phyloP scores from a whole-genome alignment of 1,140 invertebrate species.

The Hylaeus volcanicus region DNA sequence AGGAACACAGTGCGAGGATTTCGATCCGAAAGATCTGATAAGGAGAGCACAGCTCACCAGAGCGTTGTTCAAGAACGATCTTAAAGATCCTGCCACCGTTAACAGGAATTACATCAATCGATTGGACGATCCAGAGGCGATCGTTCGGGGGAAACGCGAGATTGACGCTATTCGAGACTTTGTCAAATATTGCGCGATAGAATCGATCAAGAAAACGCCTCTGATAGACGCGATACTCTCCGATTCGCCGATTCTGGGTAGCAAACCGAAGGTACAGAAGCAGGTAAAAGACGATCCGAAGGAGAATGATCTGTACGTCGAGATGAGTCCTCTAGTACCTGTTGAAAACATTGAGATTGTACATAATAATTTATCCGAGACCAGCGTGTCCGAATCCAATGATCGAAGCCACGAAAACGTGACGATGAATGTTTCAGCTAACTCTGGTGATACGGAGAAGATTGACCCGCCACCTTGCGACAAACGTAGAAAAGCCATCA shows the following conservation, averaged over 20 bases:
- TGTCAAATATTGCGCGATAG: conserved; percentile 61
- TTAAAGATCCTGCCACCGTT: conserved; percentile 49
- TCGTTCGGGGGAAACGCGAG: conserved; percentile 68
- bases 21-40: conserved; percentile 75
- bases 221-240: conserved; percentile 74
- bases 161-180: conserved; percentile 69
- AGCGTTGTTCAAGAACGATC: conserved; percentile 67
- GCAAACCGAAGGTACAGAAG: conserved; percentile 55
- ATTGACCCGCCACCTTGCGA: conserved; percentile 40
- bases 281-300: conserved; percentile 52
- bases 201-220: conserved; percentile 66
- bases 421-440: neutral
- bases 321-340: conserved; percentile 69
- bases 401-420: too few species aligned
- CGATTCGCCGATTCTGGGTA: conserved; percentile 71
- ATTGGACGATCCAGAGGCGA: conserved; percentile 66
- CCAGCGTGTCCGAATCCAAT: neutral
- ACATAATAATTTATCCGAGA: conserved; percentile 22
- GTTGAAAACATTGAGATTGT: conserved; percentile 50
- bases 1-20: conserved; percentile 81
- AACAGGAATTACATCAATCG: conserved; percentile 33
- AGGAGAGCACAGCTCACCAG: conserved; percentile 73
- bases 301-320: conserved; percentile 73
- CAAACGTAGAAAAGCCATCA: conserved; percentile 75
- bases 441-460: neutral